Percentiles rank a stretch among this genome's conserved stretches.
Evolutionary conservation across 2,888 invertebrate species (phyloP).

Genomic region (Dinocampus coccinellae): DNA sequence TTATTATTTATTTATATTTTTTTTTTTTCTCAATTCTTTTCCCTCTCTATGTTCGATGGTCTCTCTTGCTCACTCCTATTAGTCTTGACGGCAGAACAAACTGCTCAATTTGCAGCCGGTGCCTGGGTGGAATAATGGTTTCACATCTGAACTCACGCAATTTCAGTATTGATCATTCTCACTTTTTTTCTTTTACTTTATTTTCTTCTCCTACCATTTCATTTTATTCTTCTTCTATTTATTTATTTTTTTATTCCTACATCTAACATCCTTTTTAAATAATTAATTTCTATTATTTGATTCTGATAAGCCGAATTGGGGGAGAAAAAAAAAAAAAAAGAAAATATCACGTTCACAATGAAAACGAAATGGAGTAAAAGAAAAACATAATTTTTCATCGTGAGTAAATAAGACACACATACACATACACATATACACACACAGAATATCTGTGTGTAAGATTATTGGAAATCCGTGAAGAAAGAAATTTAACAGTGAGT

Average conservation of each 20-base stretch:
- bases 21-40: neutral
- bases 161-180: conserved; percentile 2
- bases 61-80: conserved; percentile 29
- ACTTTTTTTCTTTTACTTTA: neutral
- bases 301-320: too few species aligned
- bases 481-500: neutral
- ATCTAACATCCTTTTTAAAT: too few species aligned
- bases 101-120: conserved; percentile 63
- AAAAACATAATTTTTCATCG: neutral
- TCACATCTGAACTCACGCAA: conserved; percentile 52
- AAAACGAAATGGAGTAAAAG: too few species aligned
- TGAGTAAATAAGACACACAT: neutral
- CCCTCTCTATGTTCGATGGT: too few species aligned
- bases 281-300: too few species aligned
- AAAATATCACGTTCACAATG: too few species aligned
- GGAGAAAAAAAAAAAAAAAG: neutral
- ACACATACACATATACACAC: neutral
- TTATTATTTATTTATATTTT: neutral
- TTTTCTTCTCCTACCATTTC: neutral
- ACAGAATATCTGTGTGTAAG: neutral
- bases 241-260: too few species aligned
- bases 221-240: too few species aligned
- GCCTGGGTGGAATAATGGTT: conserved; percentile 59
- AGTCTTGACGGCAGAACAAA: conserved; percentile 55
- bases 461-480: neutral